Base-by-base conservation (phyloP, 2,113 vertebrate species). In the Ondatra zibethicus region DNA sequence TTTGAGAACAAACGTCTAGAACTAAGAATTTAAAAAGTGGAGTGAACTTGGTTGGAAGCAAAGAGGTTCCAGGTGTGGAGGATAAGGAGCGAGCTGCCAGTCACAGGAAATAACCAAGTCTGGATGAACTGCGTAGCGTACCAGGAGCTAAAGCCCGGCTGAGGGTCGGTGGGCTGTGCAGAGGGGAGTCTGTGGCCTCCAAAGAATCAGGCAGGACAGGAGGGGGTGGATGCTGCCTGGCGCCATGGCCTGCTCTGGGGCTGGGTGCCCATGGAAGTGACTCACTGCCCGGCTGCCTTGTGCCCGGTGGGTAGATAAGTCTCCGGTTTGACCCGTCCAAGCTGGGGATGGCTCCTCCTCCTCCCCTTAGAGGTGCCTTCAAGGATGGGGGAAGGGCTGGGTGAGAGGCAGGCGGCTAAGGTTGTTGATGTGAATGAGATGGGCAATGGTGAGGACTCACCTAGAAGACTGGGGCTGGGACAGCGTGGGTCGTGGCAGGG, bases 261-360 rank as follows among this genome's bases (percentile, higher is more conserved):
- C 78, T 90, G 81, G 0, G 3, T 82, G 88, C 76, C 78, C n/a
- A 0, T 27, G 52, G 45, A 52, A 1, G 47, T 97, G 95, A 96
- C 92, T 97, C 97, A 95, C 72, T 42, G 7, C n/a, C 88, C 3
- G 0, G 89, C 78, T 47, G 42, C 89, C 72, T 78, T 3, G 3
- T 81, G 63, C 72, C 95, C n/a, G 0, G 73, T 0, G 29, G 95
- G 93, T 93, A 92, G 52, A 81, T 21, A 47, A 61, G 63, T 58
- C 90, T 97, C 92, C 29, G 23, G 66, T 77, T 4, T 92, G 91
- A 97, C 89, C 82, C 75, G 89, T 58, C n/a, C 14, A 3, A 81
- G 47, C 19, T 3, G 45, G 77, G 39, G 39, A 80, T 16, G 5
- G 17, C 36, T 25, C 19, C 88, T 85, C 50, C 76, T 75, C 58